These are phyloP conservation scores for Sinonovacula constricta DNA, from an alignment of 1,140 invertebrate species.

Conservation along the genomic window DNA sequence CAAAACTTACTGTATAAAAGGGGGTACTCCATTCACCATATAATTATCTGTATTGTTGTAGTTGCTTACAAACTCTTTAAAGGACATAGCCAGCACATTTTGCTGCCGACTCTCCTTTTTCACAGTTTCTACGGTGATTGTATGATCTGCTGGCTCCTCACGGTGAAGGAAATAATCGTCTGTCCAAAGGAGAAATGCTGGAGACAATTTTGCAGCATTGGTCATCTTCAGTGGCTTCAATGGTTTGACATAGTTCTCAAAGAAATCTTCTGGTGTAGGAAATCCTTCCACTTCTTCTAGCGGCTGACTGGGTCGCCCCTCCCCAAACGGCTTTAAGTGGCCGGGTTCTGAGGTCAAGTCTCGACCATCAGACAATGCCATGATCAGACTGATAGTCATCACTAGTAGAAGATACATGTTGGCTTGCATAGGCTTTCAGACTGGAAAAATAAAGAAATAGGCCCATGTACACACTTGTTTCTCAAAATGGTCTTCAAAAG, in stretches of 20 bases:
- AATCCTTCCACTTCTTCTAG: slow-evolving; percentile 65
- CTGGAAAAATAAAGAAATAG: too few relatives aligned
- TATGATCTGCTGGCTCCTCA: slow-evolving; percentile 53
- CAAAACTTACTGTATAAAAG: slow-evolving; percentile 65
- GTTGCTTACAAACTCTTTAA: slow-evolving; percentile 70
- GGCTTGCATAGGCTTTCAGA: too few relatives aligned
- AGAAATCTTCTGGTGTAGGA: slow-evolving; percentile 66
- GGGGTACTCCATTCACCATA: slow-evolving; percentile 74
- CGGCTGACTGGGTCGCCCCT: slow-evolving; percentile 53
- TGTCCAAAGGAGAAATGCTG: slow-evolving; percentile 71
- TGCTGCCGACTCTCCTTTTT: slow-evolving; percentile 74
- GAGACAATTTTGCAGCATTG: slow-evolving; percentile 65
- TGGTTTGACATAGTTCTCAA: slow-evolving; percentile 65
- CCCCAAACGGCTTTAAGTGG: slow-evolving; percentile 71
- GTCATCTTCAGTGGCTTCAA: slow-evolving; percentile 69
- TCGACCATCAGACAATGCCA: too few relatives aligned
- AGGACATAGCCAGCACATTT: slow-evolving; percentile 59
- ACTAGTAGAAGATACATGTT: too few relatives aligned
- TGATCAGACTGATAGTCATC: too few relatives aligned
- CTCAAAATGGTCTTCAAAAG: too few relatives aligned
- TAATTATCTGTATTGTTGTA: slow-evolving; percentile 74
- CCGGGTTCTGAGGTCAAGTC: slow-evolving; percentile 58
- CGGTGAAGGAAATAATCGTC: slow-evolving; percentile 72
- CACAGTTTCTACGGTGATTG: slow-evolving; percentile 67
- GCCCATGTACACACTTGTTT: too few relatives aligned